phyloP scores from a whole-genome alignment of 2,888 invertebrate species.

The Chaitophorus viminalis region DNA sequence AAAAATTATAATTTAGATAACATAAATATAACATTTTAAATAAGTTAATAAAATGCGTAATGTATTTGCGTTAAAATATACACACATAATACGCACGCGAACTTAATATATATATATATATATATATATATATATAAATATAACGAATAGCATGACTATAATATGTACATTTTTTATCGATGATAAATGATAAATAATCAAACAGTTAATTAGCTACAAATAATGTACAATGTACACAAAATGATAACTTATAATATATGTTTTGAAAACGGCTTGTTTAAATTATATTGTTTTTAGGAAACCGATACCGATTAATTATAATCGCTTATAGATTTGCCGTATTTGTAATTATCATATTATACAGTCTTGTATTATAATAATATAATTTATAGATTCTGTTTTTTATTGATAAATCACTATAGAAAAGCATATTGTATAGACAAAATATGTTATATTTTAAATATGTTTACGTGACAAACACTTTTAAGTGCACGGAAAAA shows the following conservation, averaged over 20 bases:
- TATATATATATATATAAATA: background rate
- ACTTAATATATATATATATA: too few relatives aligned
- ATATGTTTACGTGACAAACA: too few relatives aligned
- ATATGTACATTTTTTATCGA: background rate
- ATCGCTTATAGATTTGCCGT: background rate
- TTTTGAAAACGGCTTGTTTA: background rate
- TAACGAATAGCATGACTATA: too few relatives aligned
- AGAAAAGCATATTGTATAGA: too few relatives aligned
- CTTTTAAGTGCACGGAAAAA: too few relatives aligned
- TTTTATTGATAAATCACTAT: too few relatives aligned
- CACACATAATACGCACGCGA: too few relatives aligned
- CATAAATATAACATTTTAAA: slow-evolving; percentile 29
- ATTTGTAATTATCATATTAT: too few relatives aligned
- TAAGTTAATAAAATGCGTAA: slow-evolving; percentile 23
- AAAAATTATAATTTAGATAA: slow-evolving; percentile 42
- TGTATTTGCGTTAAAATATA: background rate
- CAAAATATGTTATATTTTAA: too few relatives aligned
- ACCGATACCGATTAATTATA: background rate
- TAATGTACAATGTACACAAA: background rate
- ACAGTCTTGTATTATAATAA: too few relatives aligned
- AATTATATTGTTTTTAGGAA: slow-evolving; percentile 32
- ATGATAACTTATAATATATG: background rate
- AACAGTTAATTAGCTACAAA: slow-evolving; percentile 37
- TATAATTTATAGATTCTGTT: too few relatives aligned
- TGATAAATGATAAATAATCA: slow-evolving; percentile 16